Conservation (phyloP, 2,113 vertebrate species). For the Ibidorhyncha struthersii region DNA sequence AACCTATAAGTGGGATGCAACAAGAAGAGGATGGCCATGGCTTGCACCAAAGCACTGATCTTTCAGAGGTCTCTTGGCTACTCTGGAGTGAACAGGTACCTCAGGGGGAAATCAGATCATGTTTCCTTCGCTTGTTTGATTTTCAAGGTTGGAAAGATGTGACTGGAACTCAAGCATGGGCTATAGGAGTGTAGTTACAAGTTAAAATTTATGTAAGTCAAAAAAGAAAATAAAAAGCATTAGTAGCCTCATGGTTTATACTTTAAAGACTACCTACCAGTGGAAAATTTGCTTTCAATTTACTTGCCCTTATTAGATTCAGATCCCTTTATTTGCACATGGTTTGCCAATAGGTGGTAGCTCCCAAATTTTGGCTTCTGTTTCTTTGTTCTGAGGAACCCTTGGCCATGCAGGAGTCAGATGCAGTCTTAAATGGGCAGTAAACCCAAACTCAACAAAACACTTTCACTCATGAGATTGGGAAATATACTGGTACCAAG, state of each 20-base stretch:
- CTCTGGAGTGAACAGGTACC: constrained; percentile 2
- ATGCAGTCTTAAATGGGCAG: background rate
- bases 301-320: background rate
- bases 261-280: background rate
- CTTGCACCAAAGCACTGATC: background rate
- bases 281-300: background rate
- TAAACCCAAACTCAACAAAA: background rate
- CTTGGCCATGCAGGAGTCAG: background rate
- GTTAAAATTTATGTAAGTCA: background rate
- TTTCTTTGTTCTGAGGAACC: background rate
- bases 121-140: constrained; percentile 2
- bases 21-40: background rate
- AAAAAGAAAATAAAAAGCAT: background rate
- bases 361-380: background rate
- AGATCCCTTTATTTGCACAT: background rate
- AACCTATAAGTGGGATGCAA: background rate
- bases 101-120: background rate
- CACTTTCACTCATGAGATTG: background rate
- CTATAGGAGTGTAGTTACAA: background rate
- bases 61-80: background rate
- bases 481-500: background rate
- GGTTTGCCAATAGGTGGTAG: background rate
- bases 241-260: background rate
- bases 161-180: background rate
- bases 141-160: background rate